These are phyloP conservation scores for Catajapyx aquilonaris DNA, from an alignment of 1,140 invertebrate species.

Conservation along the genomic window DNA sequence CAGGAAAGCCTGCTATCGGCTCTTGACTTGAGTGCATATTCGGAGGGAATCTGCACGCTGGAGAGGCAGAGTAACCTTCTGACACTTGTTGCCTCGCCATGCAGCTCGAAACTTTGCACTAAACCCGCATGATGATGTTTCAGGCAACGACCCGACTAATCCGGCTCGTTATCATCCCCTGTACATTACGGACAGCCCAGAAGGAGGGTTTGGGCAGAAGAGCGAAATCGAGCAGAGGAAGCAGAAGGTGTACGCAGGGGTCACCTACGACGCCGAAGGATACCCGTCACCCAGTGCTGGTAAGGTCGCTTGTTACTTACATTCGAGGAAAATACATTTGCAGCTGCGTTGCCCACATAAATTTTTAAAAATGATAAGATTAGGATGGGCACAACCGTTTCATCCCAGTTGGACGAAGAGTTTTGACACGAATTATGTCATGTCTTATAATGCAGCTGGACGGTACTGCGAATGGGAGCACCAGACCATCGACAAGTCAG, in stretches of 20 bases:
- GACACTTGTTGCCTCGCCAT: background rate
- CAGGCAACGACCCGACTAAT: constrained; percentile 25
- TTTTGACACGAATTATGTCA: too few species aligned
- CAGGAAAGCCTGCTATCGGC: too few species aligned
- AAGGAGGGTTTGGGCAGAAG: constrained; percentile 65
- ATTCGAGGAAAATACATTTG: too few species aligned
- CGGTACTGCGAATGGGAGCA: constrained; percentile 56
- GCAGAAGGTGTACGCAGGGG: constrained; percentile 57
- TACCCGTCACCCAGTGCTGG: constrained; percentile 57
- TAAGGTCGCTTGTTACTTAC: too few species aligned
- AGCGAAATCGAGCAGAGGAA: constrained; percentile 37
- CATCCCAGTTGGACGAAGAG: too few species aligned
- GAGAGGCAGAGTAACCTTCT: too few species aligned
- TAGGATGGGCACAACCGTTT: too few species aligned
- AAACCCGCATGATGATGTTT: too few species aligned
- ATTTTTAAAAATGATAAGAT: too few species aligned
- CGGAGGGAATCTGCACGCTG: too few species aligned
- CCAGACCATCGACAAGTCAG: constrained; percentile 41
- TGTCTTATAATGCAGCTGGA: constrained; percentile 26
- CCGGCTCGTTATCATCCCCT: constrained; percentile 69
- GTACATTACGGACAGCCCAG: constrained; percentile 69
- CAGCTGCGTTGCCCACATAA: too few species aligned
- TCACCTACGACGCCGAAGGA: constrained; percentile 46
- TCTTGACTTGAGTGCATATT: too few species aligned
- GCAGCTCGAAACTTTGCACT: background rate